Evolutionary conservation across 2,797 vertebrate species (phyloP), one percentile per base, ranked within the genome.

Genomic region (Falco biarmicus): DNA sequence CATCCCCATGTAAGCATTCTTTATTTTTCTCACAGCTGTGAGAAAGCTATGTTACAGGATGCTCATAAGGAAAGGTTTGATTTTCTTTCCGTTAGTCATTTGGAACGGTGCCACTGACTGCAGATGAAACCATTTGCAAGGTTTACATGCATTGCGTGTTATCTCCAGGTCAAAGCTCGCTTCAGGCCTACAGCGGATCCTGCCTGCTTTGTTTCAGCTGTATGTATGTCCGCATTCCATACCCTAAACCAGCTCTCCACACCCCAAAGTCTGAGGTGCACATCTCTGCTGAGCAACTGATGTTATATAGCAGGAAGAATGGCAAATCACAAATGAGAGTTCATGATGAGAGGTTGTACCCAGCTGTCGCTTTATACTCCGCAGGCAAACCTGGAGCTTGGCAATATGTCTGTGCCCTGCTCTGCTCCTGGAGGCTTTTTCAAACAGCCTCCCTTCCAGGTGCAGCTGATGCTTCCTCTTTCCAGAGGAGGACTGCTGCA

Each of bases 41-140:
- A 78, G 45, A 63, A 87, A 51, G 60, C 77, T 54, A 22, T 48
- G 34, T 34, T 91, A 70, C 69, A 79, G 77, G 80, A 69, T 91
- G 74, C 74, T 89, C 4, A 0, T 9, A 45, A 57, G 63, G 89
- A 78, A 90, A 90, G 76, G 73, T 84, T 84, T 92, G 77, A 54
- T 84, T 88, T 84, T 81, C 69, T 51, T 85, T 71, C 81, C 3
- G 1, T 93, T 90, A 57, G 76, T 81, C 63, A 51, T 69, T 92
- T 93, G 92, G 93, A 93, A 65, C 9, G 34, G 70, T 93, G 90
- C 96, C 90, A 65, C 56, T 14, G 54, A 29, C 94, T 86, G 76
- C 90, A 71, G 79, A 76, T 91, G 50, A 93, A 88, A 15, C 31
- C 26, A 3, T 81, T 80, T 60, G 9, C 56, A 61, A 80, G 53